Conservation (phyloP, 1,140 invertebrate species). For the Rhopalosiphum padi region DNA sequence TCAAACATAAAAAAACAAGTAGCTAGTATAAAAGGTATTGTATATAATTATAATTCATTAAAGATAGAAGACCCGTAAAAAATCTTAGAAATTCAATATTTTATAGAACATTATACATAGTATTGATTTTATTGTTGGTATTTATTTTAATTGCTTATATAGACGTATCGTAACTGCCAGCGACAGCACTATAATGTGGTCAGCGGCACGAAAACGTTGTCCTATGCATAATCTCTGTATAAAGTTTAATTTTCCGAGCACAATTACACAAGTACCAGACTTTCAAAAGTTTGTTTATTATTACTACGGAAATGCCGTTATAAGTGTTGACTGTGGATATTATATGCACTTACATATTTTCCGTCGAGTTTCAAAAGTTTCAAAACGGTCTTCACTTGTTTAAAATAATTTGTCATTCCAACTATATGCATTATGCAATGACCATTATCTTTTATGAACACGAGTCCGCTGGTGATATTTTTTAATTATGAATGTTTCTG, state of each 20-base stretch:
- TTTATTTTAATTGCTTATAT: not conserved
- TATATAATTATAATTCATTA: not conserved
- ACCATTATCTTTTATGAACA: not conserved
- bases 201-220: not conserved
- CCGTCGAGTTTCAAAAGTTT: not conserved
- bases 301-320: slow-evolving; percentile 10
- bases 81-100: not conserved
- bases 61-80: not conserved
- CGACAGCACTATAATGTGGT: not conserved
- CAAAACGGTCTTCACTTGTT: not conserved
- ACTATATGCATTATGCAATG: not conserved
- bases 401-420: not conserved
- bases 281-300: slow-evolving; percentile 8
- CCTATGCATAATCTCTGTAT: not conserved
- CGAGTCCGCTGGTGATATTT: not conserved
- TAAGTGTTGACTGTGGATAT: not conserved
- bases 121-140: not conserved
- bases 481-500: not conserved
- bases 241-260: slow-evolving; percentile 1
- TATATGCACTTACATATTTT: slow-evolving; percentile 1
- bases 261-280: not conserved
- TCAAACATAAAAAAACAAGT: no score
- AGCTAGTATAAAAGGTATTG: no score
- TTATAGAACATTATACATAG: not conserved
- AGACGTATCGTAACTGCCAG: not conserved